Percentiles rank a stretch among this genome's conserved stretches.
These are phyloP conservation scores for Mystacornis crossleyi DNA, from an alignment of 2,113 vertebrate species.

Conservation along the genomic window DNA sequence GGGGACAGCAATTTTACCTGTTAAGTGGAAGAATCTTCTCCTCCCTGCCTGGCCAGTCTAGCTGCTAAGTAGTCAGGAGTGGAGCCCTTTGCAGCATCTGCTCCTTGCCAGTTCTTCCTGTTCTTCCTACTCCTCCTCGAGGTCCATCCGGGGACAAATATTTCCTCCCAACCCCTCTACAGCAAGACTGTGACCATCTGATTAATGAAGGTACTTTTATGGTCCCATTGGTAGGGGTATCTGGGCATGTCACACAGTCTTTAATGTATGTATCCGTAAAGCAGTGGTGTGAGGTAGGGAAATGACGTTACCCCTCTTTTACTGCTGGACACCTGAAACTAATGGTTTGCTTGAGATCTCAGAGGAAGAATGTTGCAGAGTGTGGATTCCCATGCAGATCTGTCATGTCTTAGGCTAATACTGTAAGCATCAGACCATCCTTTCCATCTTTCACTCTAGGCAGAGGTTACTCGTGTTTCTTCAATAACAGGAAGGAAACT, in stretches of 20 bases:
- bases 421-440: not conserved
- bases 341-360: conserved; percentile 37
- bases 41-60: not conserved
- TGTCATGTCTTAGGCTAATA: not conserved
- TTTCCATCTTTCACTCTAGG: not conserved
- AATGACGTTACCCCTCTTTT: conserved; percentile 29
- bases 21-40: not conserved
- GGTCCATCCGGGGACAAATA: not conserved
- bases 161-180: not conserved
- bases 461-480: not conserved
- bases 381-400: conserved; percentile 1
- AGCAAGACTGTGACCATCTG: not conserved
- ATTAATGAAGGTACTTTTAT: not conserved
- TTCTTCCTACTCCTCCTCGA: not conserved
- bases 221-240: not conserved
- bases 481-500: conserved; percentile 16
- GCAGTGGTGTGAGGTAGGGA: conserved; percentile 6
- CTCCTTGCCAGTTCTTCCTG: not conserved
- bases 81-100: not conserved
- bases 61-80: not conserved
- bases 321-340: conserved; percentile 11
- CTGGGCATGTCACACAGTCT: not conserved
- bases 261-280: not conserved
- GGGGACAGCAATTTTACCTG: not conserved
- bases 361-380: conserved; percentile 15